phyloP scores from a whole-genome alignment of 2,797 vertebrate genomes.

The Phataginus tetradactyla region DNA sequence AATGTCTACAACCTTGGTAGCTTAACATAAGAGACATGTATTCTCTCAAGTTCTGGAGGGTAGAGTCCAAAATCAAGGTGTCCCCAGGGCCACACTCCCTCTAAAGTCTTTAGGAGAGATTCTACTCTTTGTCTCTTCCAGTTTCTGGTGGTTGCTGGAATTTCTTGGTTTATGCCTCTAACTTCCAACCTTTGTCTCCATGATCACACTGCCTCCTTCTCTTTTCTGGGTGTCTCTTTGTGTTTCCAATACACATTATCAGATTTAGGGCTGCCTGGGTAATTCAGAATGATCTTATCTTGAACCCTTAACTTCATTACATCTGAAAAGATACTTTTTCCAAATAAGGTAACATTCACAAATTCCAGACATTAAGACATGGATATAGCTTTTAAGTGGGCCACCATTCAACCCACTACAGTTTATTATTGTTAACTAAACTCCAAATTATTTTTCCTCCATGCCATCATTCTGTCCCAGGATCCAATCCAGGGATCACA shows the following conservation, averaged over 20 bases:
- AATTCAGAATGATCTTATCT: background rate
- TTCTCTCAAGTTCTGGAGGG: background rate
- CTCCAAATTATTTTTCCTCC: background rate
- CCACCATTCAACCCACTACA: background rate
- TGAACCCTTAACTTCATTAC: background rate
- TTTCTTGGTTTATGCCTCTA: background rate
- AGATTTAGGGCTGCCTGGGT: background rate
- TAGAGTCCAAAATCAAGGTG: background rate
- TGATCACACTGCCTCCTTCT: background rate
- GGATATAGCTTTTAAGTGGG: background rate
- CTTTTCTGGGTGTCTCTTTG: background rate
- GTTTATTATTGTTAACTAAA: background rate
- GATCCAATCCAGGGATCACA: background rate
- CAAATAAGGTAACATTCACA: background rate
- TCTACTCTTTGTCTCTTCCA: background rate
- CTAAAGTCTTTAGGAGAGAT: background rate
- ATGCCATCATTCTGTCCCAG: background rate
- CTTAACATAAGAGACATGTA: background rate
- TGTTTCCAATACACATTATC: background rate
- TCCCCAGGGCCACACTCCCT: background rate
- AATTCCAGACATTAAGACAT: background rate
- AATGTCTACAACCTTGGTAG: background rate
- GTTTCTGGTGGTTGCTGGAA: background rate
- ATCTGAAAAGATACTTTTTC: background rate
- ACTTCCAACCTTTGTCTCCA: background rate